phyloP scores from a whole-genome alignment of 2,888 invertebrate species.

The Pharmacophagus antenor region DNA sequence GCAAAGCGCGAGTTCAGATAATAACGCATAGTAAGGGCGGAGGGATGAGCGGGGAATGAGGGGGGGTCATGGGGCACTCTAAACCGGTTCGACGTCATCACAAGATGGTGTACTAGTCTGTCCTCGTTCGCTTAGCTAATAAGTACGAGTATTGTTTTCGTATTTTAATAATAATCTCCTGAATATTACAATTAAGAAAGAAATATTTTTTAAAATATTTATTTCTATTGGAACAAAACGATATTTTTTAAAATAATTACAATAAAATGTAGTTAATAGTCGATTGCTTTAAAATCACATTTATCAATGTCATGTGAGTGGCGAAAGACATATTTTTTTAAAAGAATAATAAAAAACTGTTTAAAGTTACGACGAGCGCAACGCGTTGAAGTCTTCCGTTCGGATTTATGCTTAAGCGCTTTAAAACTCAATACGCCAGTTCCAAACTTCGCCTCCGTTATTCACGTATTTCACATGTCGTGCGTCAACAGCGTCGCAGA shows the following conservation, averaged over 20 bases:
- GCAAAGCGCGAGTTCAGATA: constrained; percentile 36
- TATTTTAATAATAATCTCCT: no score
- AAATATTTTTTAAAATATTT: background rate
- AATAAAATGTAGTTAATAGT: background rate
- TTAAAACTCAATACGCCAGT: constrained; percentile 35
- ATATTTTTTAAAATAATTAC: background rate
- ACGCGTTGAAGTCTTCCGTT: constrained; percentile 77
- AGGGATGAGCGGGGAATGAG: constrained; percentile 34
- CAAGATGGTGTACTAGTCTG: constrained; percentile 53
- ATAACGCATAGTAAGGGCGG: constrained; percentile 38
- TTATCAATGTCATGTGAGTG: background rate
- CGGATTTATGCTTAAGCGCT: constrained; percentile 38
- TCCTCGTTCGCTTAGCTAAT: constrained; percentile 60
- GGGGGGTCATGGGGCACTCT: constrained; percentile 38
- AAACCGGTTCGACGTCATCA: constrained; percentile 60
- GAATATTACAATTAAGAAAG: background rate
- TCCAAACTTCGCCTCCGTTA: constrained; percentile 14
- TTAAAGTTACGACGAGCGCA: constrained; percentile 26
- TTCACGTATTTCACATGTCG: constrained; percentile 18
- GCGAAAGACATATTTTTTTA: no score
- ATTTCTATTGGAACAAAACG: background rate
- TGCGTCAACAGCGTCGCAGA: constrained; percentile 32
- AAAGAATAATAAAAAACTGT: no score
- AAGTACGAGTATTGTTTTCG: constrained; percentile 43
- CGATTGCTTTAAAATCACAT: background rate